Evolutionary conservation across 2,797 vertebrate genomes (phyloP).

Genomic region (Chelon auratus): DNA sequence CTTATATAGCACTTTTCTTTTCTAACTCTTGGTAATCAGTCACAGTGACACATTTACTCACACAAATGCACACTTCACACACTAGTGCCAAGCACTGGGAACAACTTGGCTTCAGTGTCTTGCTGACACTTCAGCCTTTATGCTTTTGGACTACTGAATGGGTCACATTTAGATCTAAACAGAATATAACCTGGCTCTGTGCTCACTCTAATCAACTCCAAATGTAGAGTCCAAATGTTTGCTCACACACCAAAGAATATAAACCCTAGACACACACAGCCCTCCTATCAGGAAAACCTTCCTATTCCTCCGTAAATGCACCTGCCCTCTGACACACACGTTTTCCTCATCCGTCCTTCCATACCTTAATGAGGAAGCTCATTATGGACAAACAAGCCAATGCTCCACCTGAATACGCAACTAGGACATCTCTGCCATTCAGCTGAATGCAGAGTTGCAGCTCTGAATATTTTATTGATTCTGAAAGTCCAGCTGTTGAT

Average conservation of each 20-base stretch:
- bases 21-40: too few relatives aligned
- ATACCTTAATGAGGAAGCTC: conserved; percentile 83
- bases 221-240: conserved; percentile 22
- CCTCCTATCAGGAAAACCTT: conserved; percentile 13
- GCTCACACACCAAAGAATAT: background rate
- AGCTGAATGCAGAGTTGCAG: conserved; percentile 50
- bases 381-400: conserved; percentile 80
- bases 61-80: too few relatives aligned
- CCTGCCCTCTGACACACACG: conserved; percentile 61
- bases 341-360: conserved; percentile 56
- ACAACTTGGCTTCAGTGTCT: too few relatives aligned
- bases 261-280: conserved; percentile 10
- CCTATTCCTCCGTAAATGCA: conserved; percentile 18
- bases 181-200: background rate
- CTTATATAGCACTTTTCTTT: too few relatives aligned
- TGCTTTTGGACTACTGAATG: background rate
- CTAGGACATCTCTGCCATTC: conserved; percentile 55
- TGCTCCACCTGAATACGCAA: conserved; percentile 80
- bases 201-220: conserved; percentile 26
- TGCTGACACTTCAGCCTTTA: too few relatives aligned
- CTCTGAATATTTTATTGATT: conserved; percentile 82
- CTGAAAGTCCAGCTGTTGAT: conserved; percentile 75
- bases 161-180: background rate
- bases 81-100: too few relatives aligned
- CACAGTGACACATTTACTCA: too few relatives aligned